Percentiles rank a stretch among this genome's conserved stretches.
Evolutionary conservation across 2,888 invertebrate genomes (phyloP).

Genomic region (Capitulum mitella): DNA sequence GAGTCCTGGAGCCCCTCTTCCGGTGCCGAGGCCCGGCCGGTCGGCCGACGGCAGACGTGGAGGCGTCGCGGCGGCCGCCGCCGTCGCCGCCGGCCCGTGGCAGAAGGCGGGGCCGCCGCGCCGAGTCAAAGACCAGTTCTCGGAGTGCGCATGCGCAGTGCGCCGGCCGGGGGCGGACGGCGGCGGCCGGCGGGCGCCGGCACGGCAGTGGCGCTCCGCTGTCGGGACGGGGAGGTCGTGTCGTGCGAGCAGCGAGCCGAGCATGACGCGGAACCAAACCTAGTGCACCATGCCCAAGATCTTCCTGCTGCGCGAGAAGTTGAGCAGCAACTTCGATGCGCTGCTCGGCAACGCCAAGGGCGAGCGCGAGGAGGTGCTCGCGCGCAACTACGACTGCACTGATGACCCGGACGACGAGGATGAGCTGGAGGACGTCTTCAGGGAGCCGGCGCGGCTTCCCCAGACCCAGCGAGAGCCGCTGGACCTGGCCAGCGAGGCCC

Average conservation of each 20-base stretch:
- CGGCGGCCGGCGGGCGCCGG: neutral
- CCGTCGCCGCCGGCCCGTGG: neutral
- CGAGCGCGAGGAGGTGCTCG: neutral
- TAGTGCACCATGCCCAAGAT: constrained; percentile 20
- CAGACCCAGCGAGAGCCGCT: neutral
- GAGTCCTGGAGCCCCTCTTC: too few relatives aligned
- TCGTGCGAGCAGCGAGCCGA: neutral
- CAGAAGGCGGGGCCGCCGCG: too few relatives aligned
- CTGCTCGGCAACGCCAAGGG: neutral
- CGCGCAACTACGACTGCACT: neutral
- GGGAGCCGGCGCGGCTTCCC: neutral
- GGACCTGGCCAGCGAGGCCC: neutral
- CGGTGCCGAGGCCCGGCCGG: neutral
- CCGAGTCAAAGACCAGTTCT: constrained; percentile 21
- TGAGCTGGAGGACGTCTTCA: neutral
- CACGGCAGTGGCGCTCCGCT: neutral
- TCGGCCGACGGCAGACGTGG: neutral
- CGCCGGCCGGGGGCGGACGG: neutral
- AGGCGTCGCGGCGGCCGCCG: neutral
- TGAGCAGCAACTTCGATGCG: constrained; percentile 20
- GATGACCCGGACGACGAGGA: constrained; percentile 3
- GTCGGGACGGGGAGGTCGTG: neutral
- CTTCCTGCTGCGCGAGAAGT: constrained; percentile 8
- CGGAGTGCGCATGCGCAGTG: neutral
- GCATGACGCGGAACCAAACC: neutral